Percentiles rank a stretch among this genome's conserved stretches.
phyloP scores from a whole-genome alignment of 2,888 invertebrate species.

The Stomorhina lunata region DNA sequence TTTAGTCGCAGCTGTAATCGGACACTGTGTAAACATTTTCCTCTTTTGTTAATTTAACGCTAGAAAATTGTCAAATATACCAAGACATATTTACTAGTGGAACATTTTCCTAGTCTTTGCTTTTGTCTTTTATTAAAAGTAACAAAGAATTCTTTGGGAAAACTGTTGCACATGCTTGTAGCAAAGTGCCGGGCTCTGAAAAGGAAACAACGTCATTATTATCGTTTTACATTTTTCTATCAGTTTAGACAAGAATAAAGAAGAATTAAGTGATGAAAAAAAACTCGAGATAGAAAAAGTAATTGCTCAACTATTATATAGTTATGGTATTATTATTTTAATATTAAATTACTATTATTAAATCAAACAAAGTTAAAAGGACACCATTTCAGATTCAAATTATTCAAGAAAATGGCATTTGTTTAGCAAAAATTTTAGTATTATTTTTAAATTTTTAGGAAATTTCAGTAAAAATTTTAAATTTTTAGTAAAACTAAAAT shows the following conservation, averaged over 20 bases:
- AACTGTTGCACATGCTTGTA: conserved; percentile 17
- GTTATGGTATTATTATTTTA: conserved; percentile 15
- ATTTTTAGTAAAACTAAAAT: too few species aligned
- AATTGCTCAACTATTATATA: neutral
- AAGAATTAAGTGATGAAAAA: conserved; percentile 20
- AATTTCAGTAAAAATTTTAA: too few species aligned
- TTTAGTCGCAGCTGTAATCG: conserved; percentile 11
- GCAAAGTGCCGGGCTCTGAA: conserved; percentile 1
- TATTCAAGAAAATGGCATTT: neutral
- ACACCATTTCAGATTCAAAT: conserved; percentile 14
- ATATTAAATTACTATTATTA: conserved; percentile 50
- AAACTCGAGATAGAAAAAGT: conserved; percentile 10
- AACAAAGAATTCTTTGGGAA: conserved; percentile 15
- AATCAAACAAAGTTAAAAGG: neutral
- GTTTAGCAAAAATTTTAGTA: too few species aligned
- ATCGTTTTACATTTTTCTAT: conserved; percentile 39
- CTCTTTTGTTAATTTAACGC: neutral
- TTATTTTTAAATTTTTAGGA: too few species aligned
- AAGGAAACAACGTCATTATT: conserved; percentile 55
- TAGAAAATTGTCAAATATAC: conserved; percentile 23
- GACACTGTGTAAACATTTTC: conserved; percentile 22
- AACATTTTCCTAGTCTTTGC: neutral
- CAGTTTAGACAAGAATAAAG: conserved; percentile 5
- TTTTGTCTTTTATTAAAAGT: neutral
- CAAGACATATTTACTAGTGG: neutral